Percentiles rank a stretch among this genome's conserved stretches.
Conservation (phyloP, 2,888 invertebrate species). For the Metellina segmentata region DNA sequence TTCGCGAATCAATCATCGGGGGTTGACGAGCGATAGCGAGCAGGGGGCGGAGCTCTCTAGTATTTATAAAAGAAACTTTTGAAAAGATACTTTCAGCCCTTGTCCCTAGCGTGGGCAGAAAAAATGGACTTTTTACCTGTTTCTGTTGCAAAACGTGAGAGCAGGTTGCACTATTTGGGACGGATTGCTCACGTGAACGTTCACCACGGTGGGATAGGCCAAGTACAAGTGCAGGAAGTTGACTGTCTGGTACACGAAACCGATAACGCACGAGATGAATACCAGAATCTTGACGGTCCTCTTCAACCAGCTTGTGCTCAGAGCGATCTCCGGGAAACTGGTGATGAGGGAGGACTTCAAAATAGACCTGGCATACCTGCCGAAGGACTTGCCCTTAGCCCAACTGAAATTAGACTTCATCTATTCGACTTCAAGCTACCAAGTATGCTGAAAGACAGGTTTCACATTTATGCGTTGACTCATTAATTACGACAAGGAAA, state of each 20-base stretch:
- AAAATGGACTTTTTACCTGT: slow-evolving; percentile 39
- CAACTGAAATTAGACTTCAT: too few species aligned
- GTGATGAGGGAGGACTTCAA: slow-evolving; percentile 57
- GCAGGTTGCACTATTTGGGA: slow-evolving; percentile 51
- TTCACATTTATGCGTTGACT: too few species aligned
- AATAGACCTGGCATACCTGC: background rate
- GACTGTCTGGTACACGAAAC: slow-evolving; percentile 56
- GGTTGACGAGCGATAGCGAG: too few species aligned
- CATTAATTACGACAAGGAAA: too few species aligned
- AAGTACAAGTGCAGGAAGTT: slow-evolving; percentile 56
- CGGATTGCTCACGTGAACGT: slow-evolving; percentile 55
- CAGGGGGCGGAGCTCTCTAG: too few species aligned
- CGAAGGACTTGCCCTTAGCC: slow-evolving; percentile 38
- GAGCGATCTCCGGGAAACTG: slow-evolving; percentile 59
- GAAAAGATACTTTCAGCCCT: too few species aligned
- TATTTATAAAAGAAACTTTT: too few species aligned
- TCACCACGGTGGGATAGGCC: slow-evolving; percentile 62
- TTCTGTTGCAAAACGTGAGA: slow-evolving; percentile 61
- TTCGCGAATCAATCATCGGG: too few species aligned
- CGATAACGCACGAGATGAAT: slow-evolving; percentile 41
- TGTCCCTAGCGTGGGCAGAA: background rate
- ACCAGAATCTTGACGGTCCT: slow-evolving; percentile 44
- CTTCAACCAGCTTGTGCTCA: slow-evolving; percentile 37
- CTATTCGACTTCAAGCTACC: too few species aligned
- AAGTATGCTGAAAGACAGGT: too few species aligned